These are phyloP conservation scores for Okamejei kenojei DNA, from an alignment of 2,797 vertebrate species.

Conservation along the genomic window DNA sequence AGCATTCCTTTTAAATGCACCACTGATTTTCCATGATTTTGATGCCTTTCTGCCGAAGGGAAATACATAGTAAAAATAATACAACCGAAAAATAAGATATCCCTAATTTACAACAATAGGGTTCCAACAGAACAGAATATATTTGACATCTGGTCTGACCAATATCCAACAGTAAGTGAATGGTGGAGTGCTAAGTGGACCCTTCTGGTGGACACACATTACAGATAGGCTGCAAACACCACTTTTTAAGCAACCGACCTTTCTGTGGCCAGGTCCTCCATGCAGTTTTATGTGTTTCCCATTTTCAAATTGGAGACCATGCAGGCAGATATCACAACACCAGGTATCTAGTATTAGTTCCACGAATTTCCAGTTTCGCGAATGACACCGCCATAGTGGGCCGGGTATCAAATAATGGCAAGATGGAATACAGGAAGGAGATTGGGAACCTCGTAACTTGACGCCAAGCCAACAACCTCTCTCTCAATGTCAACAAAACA, in stretches of 20 bases:
- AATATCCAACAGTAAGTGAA: background rate
- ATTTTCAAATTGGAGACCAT: background rate
- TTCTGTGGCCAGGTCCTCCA: background rate
- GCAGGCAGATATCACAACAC: background rate
- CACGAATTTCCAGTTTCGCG: too few species aligned
- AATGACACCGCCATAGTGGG: too few species aligned
- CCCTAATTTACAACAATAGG: background rate
- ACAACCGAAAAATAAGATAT: background rate
- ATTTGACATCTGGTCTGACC: background rate
- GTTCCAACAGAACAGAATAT: background rate
- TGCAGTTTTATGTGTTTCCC: background rate
- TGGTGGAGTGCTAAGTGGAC: background rate
- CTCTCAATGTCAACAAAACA: too few species aligned
- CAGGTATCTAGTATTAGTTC: too few species aligned
- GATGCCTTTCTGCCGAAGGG: background rate
- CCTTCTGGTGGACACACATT: background rate
- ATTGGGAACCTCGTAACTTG: too few species aligned
- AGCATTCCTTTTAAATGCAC: background rate
- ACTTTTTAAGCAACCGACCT: background rate
- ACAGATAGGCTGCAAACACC: background rate
- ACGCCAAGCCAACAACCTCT: too few species aligned
- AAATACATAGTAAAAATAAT: background rate
- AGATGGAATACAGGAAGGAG: too few species aligned
- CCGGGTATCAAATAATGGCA: too few species aligned
- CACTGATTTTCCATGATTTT: background rate